Percentiles rank a stretch among this genome's conserved stretches.
Evolutionary conservation across 2,888 invertebrate species (phyloP).

Genomic region (Eudasyphora cyanicolor): DNA sequence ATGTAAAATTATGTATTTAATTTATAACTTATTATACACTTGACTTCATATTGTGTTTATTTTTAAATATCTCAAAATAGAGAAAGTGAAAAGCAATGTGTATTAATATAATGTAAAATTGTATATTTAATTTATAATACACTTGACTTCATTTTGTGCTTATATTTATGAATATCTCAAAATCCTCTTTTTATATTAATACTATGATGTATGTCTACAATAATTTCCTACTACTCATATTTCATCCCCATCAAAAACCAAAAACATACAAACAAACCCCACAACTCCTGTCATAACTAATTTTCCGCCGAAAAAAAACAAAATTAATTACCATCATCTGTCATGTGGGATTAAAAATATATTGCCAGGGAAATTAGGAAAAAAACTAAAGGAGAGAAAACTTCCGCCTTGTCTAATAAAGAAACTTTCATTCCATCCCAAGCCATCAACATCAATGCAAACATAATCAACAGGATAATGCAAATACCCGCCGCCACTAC

Average conservation of each 20-base stretch:
- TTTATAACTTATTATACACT: no score
- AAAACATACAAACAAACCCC: background rate
- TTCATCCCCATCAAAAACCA: background rate
- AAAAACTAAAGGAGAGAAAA: slow-evolving; percentile 42
- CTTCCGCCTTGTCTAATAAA: slow-evolving; percentile 58
- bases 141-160: no score
- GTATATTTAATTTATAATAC: no score
- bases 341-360: slow-evolving; percentile 17
- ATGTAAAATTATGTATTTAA: no score
- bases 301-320: background rate
- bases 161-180: no score
- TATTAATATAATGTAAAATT: no score
- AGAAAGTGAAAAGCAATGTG: no score
- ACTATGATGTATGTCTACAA: background rate
- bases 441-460: slow-evolving; percentile 41
- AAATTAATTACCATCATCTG: slow-evolving; percentile 32
- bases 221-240: background rate
- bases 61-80: no score
- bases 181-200: no score
- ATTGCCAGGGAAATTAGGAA: slow-evolving; percentile 12
- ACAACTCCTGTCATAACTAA: slow-evolving; percentile 9
- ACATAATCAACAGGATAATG: slow-evolving; percentile 63
- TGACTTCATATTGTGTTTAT: no score
- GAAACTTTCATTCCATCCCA: slow-evolving; percentile 31
- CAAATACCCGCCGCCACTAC: background rate